These are phyloP conservation scores for Brachionus plicatilis DNA, from an alignment of 1,140 invertebrate species.

Conservation along the genomic window DNA sequence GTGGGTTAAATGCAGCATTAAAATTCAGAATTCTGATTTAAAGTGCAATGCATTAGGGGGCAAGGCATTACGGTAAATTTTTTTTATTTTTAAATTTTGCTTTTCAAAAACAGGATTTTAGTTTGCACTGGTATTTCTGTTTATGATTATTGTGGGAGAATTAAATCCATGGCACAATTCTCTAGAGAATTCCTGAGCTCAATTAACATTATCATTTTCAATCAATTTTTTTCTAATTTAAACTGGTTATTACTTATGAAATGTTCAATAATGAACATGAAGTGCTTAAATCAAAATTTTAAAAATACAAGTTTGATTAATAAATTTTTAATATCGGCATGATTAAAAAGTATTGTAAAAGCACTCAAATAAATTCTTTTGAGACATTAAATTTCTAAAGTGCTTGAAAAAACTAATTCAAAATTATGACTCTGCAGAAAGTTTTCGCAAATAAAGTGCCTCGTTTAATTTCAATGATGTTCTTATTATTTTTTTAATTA, in stretches of 20 bases:
- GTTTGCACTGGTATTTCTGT: neutral
- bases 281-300: neutral
- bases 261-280: neutral
- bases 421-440: neutral
- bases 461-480: neutral
- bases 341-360: neutral
- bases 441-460: neutral
- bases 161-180: too few relatives aligned
- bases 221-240: neutral
- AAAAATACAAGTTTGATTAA: neutral
- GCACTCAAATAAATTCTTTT: neutral
- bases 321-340: neutral
- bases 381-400: neutral
- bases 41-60: too few relatives aligned
- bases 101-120: too few relatives aligned
- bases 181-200: neutral
- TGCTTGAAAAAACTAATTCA: neutral
- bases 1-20: too few relatives aligned
- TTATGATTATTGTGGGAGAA: neutral
- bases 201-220: neutral
- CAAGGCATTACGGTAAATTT: too few relatives aligned
- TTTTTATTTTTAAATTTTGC: too few relatives aligned
- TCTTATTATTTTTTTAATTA: neutral
- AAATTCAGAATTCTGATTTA: too few relatives aligned
- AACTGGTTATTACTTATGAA: neutral